A percentile compares a stretch with the other conserved stretches of the same genome.
Conservation (phyloP, 2,113 vertebrate species). For the Spermophilus dauricus region DNA sequence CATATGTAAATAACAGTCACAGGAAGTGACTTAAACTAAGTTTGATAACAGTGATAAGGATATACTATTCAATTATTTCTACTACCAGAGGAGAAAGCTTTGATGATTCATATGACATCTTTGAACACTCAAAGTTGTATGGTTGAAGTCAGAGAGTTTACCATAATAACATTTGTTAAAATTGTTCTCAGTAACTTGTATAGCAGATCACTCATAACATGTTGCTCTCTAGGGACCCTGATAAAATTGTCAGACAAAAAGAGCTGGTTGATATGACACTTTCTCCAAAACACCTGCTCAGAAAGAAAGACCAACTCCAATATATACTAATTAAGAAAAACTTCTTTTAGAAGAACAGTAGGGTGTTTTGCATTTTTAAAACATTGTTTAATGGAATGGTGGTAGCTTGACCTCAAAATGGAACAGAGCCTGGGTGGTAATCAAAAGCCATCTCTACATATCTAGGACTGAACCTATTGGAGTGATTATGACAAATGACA, state of each 20-base stretch:
- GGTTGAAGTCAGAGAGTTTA: conserved; percentile 64
- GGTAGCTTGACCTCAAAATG: background rate
- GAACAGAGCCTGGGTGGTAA: background rate
- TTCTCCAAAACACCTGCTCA: background rate
- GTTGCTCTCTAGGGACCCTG: background rate
- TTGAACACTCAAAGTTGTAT: conserved; percentile 22
- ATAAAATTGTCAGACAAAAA: conserved; percentile 56
- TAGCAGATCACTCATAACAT: conserved; percentile 49
- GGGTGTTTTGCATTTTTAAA: conserved; percentile 9
- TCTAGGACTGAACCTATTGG: background rate
- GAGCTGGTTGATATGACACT: background rate
- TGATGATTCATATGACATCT: background rate
- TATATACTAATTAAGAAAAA: conserved; percentile 46
- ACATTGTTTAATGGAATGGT: background rate
- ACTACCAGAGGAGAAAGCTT: background rate
- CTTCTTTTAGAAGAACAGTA: background rate
- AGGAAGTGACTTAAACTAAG: background rate
- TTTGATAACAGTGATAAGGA: conserved; percentile 1
- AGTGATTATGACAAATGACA: background rate
- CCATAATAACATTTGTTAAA: conserved; percentile 51
- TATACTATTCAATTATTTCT: background rate
- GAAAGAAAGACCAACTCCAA: conserved; percentile 33
- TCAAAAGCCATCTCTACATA: background rate
- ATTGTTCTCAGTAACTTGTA: conserved; percentile 66
- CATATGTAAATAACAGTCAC: background rate